phyloP scores from a whole-genome alignment of 2,113 vertebrate species.

The Tretioscincus oriximinensis region DNA sequence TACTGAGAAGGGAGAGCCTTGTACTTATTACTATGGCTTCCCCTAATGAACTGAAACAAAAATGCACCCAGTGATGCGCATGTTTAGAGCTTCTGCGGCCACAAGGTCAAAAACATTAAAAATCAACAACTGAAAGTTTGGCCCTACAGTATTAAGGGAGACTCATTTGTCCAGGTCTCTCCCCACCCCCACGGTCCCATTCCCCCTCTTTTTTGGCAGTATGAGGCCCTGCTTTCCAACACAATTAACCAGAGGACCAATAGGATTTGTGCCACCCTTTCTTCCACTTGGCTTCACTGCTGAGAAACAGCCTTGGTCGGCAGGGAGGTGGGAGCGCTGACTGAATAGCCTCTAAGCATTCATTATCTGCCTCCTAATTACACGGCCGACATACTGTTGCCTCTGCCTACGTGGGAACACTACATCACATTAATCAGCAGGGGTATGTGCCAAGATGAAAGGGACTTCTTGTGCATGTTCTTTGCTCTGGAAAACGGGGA shows the following conservation, averaged over 20 bases:
- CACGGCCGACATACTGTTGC: constrained; percentile 61
- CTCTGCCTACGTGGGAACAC: constrained; percentile 59
- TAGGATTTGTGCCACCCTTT: constrained; percentile 51
- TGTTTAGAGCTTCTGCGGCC: constrained; percentile 61
- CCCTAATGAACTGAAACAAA: constrained; percentile 69
- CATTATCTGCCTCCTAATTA: constrained; percentile 64
- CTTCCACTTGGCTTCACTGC: constrained; percentile 69
- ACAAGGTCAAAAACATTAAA: constrained; percentile 61
- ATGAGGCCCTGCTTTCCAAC: constrained; percentile 42
- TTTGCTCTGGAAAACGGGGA: constrained; percentile 66
- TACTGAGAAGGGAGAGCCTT: constrained; percentile 60
- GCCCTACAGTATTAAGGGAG: constrained; percentile 41
- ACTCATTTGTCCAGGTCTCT: constrained; percentile 45
- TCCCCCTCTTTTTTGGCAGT: constrained; percentile 9
- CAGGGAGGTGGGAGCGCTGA: constrained; percentile 51
- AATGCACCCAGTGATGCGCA: constrained; percentile 55
- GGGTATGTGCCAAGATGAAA: constrained; percentile 69
- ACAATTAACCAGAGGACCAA: constrained; percentile 51
- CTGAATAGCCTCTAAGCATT: constrained; percentile 59
- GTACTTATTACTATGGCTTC: constrained; percentile 58
- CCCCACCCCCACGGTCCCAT: constrained; percentile 27
- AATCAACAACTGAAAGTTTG: constrained; percentile 51
- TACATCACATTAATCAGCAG: constrained; percentile 64
- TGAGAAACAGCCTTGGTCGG: constrained; percentile 59
- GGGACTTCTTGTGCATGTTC: constrained; percentile 66